Conservation (phyloP, 2,113 vertebrate species). For the Dromaius novaehollandiae region DNA sequence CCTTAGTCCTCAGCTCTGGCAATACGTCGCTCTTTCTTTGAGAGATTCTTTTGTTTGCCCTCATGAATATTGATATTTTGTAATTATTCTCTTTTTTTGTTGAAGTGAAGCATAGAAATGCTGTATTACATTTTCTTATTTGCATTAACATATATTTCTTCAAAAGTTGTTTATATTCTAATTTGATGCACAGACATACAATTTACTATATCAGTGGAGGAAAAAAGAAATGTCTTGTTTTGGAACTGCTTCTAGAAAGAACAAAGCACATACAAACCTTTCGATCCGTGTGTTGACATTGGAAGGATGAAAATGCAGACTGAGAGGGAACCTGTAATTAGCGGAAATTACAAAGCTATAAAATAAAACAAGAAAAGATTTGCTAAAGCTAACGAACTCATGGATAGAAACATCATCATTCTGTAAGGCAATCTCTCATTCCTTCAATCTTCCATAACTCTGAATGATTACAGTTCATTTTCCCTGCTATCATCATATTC, state of each 20-base stretch:
- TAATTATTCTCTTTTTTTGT: background rate
- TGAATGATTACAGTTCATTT: background rate
- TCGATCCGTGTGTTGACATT: background rate
- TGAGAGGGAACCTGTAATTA: background rate
- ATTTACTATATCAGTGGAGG: background rate
- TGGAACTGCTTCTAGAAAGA: background rate
- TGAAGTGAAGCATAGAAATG: background rate
- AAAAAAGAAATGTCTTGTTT: background rate
- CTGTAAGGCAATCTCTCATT: background rate
- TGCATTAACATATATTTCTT: background rate
- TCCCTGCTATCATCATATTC: background rate
- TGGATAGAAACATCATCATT: background rate
- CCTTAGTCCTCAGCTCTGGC: background rate
- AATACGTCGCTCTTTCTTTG: background rate
- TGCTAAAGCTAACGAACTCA: background rate
- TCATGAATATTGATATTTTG: background rate
- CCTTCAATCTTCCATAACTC: background rate
- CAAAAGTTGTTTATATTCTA: background rate
- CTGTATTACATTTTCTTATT: background rate
- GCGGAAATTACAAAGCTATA: background rate
- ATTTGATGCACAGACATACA: background rate
- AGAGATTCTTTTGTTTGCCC: background rate
- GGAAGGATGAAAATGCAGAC: background rate
- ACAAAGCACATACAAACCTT: background rate
- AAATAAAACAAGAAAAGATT: background rate